These are phyloP conservation scores for Odontophorus gujanensis DNA, from an alignment of 2,113 vertebrate species.

Conservation along the genomic window DNA sequence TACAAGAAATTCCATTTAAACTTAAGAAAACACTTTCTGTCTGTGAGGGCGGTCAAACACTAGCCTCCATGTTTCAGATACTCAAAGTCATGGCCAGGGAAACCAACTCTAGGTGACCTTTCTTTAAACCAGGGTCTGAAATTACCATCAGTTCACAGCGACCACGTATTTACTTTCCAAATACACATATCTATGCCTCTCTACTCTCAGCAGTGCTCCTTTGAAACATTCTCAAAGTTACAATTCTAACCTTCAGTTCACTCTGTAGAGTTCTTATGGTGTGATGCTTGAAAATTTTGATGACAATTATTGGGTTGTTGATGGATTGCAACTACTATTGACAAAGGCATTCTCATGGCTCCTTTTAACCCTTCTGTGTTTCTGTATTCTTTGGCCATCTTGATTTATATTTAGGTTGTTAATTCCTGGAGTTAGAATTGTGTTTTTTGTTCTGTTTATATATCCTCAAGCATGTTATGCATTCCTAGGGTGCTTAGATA, in stretches of 20 bases:
- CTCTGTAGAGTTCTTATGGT: not conserved
- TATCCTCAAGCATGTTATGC: not conserved
- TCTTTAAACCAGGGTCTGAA: not conserved
- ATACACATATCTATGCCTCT: not conserved
- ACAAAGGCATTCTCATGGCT: not conserved
- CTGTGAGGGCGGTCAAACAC: not conserved
- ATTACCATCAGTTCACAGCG: not conserved
- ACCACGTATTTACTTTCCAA: not conserved
- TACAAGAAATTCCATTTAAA: not conserved
- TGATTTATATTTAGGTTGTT: not conserved
- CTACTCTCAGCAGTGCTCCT: not conserved
- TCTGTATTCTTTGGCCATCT: not conserved
- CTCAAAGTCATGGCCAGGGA: rapidly evolving
- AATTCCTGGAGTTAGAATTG: not conserved
- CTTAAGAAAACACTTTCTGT: not conserved
- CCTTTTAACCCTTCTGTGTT: not conserved
- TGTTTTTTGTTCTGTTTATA: not conserved
- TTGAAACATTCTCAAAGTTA: not conserved
- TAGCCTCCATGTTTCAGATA: not conserved
- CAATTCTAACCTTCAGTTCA: not conserved
- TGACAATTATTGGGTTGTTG: not conserved
- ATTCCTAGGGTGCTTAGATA: not conserved
- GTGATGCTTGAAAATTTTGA: not conserved
- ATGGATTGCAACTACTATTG: not conserved
- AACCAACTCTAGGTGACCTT: not conserved